These are phyloP conservation scores for Anadara kagoshimensis DNA, from an alignment of 1,140 invertebrate species.

Conservation along the genomic window DNA sequence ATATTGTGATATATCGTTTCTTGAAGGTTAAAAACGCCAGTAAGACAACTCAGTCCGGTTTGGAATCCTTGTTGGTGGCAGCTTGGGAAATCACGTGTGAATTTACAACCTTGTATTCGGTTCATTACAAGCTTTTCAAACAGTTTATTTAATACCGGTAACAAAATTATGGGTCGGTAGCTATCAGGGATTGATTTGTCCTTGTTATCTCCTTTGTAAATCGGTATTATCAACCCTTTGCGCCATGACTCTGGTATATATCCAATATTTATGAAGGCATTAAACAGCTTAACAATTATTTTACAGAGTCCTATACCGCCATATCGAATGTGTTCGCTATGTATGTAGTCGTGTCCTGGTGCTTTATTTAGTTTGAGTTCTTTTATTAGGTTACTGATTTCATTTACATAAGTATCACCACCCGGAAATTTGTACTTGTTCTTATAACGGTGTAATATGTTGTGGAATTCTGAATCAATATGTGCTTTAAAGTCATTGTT, in stretches of 20 bases:
- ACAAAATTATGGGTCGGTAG: background rate
- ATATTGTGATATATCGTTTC: constrained; percentile 1
- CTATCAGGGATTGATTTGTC: background rate
- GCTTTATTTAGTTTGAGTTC: background rate
- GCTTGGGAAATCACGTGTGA: background rate
- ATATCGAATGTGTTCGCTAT: constrained; percentile 7
- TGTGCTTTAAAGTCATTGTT: background rate
- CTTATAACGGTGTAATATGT: background rate
- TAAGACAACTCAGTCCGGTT: background rate
- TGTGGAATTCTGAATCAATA: background rate
- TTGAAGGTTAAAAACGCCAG: background rate
- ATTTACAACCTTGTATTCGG: background rate
- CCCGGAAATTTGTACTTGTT: background rate
- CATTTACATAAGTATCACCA: background rate
- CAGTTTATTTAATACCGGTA: constrained; percentile 15
- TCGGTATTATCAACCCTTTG: background rate
- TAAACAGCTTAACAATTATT: background rate
- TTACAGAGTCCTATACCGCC: background rate
- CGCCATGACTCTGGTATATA: background rate
- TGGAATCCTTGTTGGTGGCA: constrained; percentile 20
- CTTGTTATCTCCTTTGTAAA: constrained; percentile 2
- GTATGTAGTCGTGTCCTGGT: background rate
- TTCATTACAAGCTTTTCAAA: constrained; percentile 1
- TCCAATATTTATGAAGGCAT: background rate
- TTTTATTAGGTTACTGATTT: background rate